These are phyloP conservation scores for Apus apus DNA, from an alignment of 2,113 vertebrate genomes.

Conservation along the genomic window DNA sequence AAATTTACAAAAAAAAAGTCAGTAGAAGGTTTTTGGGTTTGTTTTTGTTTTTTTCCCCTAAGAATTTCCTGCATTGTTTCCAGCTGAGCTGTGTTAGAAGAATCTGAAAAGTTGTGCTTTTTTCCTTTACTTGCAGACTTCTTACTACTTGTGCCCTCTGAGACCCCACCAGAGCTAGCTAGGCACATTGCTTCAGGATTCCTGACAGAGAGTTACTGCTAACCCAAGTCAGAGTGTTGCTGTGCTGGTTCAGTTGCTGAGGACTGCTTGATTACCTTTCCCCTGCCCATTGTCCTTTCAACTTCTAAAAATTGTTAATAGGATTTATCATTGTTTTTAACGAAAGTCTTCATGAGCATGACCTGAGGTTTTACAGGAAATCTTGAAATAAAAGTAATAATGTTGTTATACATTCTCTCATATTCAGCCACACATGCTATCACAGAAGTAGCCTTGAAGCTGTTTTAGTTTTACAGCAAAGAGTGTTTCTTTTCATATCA, in stretches of 20 bases:
- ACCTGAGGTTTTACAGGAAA: constrained; percentile 59
- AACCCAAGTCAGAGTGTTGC: background rate
- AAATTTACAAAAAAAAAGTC: background rate
- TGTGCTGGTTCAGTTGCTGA: background rate
- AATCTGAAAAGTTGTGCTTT: background rate
- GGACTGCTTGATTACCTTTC: background rate
- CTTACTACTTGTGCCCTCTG: background rate
- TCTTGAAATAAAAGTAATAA: constrained; percentile 66
- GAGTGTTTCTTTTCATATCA: constrained; percentile 60
- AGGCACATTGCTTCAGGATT: background rate
- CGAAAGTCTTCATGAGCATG: constrained; percentile 34
- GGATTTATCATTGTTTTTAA: constrained; percentile 56
- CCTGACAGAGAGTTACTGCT: background rate
- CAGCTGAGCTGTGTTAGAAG: background rate
- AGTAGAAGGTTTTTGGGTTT: too few relatives aligned
- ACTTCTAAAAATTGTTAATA: constrained; percentile 23
- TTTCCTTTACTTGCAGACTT: background rate
- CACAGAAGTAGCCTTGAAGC: constrained; percentile 66
- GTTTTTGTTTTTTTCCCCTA: background rate
- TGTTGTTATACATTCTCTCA: constrained; percentile 65
- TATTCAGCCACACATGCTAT: constrained; percentile 51
- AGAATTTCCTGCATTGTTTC: background rate
- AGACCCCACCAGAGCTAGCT: background rate
- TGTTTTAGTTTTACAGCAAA: constrained; percentile 57
- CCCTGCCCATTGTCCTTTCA: background rate